These are phyloP conservation scores for Erythrolamprus reginae DNA, from an alignment of 2,113 vertebrate species.

Conservation along the genomic window DNA sequence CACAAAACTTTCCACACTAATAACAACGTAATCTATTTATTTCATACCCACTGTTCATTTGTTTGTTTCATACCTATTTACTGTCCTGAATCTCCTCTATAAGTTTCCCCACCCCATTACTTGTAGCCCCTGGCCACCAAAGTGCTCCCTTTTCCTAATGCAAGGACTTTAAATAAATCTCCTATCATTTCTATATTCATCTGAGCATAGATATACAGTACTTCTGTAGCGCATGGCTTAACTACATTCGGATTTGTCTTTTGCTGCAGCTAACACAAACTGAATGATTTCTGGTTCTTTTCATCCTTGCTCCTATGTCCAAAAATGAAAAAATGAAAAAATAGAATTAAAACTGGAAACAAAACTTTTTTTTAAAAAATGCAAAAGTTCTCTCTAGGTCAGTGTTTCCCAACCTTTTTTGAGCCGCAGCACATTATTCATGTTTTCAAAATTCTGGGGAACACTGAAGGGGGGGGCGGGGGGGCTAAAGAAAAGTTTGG, in stretches of 20 bases:
- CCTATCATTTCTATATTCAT: neutral
- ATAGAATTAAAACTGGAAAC: neutral
- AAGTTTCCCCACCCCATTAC: neutral
- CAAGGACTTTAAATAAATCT: neutral
- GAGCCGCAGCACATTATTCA: too few relatives aligned
- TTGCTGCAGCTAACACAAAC: neutral
- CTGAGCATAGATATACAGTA: neutral
- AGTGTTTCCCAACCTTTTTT: too few relatives aligned
- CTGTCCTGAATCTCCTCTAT: neutral
- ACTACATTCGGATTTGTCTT: neutral
- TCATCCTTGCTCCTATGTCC: too few relatives aligned
- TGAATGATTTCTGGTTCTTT: neutral
- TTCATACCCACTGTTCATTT: neutral
- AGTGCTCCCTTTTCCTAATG: neutral
- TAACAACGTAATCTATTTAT: neutral
- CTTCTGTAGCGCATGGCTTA: neutral
- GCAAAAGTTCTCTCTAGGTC: neutral
- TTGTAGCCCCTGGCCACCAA: neutral
- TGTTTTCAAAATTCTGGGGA: too few relatives aligned
- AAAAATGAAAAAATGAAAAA: neutral
- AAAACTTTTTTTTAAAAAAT: neutral
- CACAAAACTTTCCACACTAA: neutral
- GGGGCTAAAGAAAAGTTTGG: too few relatives aligned
- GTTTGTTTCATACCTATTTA: neutral
- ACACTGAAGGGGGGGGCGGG: too few relatives aligned